A percentile compares a stretch with the other conserved stretches of the same genome.
phyloP scores from a whole-genome alignment of 1,140 invertebrate species.

The Temnothorax longispinosus region DNA sequence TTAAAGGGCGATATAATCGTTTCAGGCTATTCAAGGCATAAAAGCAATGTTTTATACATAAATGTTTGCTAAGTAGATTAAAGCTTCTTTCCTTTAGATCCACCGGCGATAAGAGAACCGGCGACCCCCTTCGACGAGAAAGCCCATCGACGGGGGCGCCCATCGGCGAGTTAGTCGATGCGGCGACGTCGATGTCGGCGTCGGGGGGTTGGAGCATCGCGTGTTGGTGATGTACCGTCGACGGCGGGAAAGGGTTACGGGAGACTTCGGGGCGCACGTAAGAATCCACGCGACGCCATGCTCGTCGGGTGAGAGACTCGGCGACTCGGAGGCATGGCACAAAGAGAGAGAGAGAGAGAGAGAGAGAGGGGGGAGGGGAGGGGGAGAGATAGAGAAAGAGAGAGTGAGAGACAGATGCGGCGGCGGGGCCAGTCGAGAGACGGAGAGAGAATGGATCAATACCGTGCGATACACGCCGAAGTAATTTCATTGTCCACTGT shows the following conservation, averaged over 20 bases:
- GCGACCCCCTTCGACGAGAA: constrained; percentile 20
- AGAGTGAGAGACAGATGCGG: constrained; percentile 22
- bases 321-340: constrained; percentile 52
- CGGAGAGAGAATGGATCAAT: constrained; percentile 78
- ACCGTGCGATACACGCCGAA: constrained; percentile 79
- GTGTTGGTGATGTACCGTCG: constrained; percentile 36
- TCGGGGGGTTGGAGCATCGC: constrained; percentile 42
- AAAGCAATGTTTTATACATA: constrained; percentile 22
- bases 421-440: constrained; percentile 53
- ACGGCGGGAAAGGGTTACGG: constrained; percentile 48
- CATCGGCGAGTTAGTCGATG: constrained; percentile 49
- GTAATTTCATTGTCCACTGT: constrained; percentile 83
- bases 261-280: constrained; percentile 41
- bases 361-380: constrained; percentile 23
- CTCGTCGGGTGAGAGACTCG: constrained; percentile 54
- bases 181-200: constrained; percentile 41
- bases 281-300: constrained; percentile 58
- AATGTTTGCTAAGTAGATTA: constrained; percentile 43
- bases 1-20: constrained; percentile 1
- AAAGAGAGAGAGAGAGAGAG: constrained; percentile 10
- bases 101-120: constrained; percentile 22
- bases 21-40: not conserved
- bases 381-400: constrained; percentile 35
- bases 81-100: constrained; percentile 44
- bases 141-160: constrained; percentile 28